These are phyloP conservation scores for Rhynchomys soricoides DNA, from an alignment of 2,113 vertebrate species.

Conservation along the genomic window DNA sequence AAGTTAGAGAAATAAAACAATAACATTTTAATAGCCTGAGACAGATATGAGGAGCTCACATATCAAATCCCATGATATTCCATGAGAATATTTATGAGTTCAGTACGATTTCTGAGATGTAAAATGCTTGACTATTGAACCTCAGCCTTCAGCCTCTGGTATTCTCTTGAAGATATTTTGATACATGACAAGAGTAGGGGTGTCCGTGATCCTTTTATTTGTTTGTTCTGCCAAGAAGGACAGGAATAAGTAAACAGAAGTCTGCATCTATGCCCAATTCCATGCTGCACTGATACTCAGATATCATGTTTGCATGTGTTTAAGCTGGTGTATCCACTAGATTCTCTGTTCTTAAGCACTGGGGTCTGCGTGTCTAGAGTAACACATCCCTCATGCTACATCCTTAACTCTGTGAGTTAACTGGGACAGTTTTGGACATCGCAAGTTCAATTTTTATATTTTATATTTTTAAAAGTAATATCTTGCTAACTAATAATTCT, in stretches of 20 bases:
- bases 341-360: neutral
- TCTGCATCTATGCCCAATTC: neutral
- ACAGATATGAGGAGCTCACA: neutral
- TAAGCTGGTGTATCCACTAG: neutral
- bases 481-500: neutral
- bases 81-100: neutral
- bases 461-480: neutral
- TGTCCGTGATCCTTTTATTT: neutral
- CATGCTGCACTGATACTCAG: neutral
- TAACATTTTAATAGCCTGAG: neutral
- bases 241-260: slow-evolving; percentile 34
- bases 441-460: neutral
- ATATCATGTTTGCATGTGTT: neutral
- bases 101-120: slow-evolving; percentile 4
- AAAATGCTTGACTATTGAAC: neutral
- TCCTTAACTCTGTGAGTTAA: neutral
- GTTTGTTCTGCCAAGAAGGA: neutral
- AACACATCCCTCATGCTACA: neutral
- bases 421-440: neutral
- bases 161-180: neutral
- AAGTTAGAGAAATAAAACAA: neutral
- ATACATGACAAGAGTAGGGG: neutral
- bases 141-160: slow-evolving; percentile 9
- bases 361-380: neutral
- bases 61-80: neutral